Evolutionary conservation across 2,888 invertebrate genomes (phyloP), one percentile per base, ranked within the genome.

Genomic region (Osmoderma eremita): DNA sequence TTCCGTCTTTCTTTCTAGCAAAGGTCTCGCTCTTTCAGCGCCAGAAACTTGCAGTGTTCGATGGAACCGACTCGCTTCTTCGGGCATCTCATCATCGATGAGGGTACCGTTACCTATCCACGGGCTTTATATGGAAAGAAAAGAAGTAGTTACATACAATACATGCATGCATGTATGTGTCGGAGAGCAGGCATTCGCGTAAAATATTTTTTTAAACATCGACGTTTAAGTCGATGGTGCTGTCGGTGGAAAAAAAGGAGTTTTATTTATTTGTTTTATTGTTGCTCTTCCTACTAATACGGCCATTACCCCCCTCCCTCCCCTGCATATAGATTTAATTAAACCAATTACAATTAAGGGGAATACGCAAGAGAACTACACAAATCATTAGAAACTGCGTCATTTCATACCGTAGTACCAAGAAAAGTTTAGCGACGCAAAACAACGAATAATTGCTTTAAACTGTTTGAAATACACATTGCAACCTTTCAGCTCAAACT

Each of bases 11-110:
- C 58, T 64, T 48, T 49, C 56, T 54, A 56, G 49, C 17, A 20
- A 48, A n/a, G 24, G 45, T 49, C 50, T 63, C 10, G 15, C 18
- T 63, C 36, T 36, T 8, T 53, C 24, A 5, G n/a, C 50, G 50
- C 51, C 51, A 18, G 51, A 36, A 36, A 42, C 15, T 13, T 53
- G 51, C 51, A 15, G 12, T 42, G 22, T n/a, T 22, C 38, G 49
- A 45, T 63, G 38, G 36, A 45, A 67, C 42, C 53, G 67, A 53
- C 62, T 62, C 63, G 63, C 54, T 67, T 67, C 50, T 51, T 63
- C 17, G 22, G 51, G 20, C 39, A 64, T 63, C 64, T 12, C 22
- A 63, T 63, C 62, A 62, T 42, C 41, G 42, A 48, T 54, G 53
- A 48, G 39, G 63, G 49, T 67, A 67, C 62, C 67, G 62, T 64